These are phyloP conservation scores for Cercopithecus neglectus DNA, from an alignment of 2,797 vertebrate species.

Conservation along the genomic window DNA sequence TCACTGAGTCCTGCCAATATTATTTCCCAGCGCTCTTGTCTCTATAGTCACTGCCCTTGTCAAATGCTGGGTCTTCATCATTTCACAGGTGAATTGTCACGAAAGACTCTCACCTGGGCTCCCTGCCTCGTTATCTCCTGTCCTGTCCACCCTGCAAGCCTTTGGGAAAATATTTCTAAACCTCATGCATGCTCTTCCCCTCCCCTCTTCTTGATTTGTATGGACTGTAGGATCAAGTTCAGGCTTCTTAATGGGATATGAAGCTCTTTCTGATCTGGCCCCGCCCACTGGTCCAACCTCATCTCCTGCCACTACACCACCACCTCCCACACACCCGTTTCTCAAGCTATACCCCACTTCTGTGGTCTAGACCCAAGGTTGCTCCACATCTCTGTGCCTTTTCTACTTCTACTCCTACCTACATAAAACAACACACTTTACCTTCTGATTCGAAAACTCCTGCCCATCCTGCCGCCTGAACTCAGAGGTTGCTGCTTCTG, in stretches of 20 bases:
- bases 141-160: background rate
- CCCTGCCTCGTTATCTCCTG: background rate
- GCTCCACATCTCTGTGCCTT: background rate
- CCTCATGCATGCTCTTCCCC: background rate
- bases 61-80: background rate
- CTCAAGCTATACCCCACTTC: background rate
- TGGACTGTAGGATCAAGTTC: background rate
- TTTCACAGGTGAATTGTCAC: background rate
- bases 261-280: background rate
- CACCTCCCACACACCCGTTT: fast-evolving
- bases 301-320: fast-evolving
- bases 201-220: background rate
- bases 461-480: background rate
- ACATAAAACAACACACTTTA: background rate
- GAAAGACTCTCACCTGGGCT: background rate
- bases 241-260: background rate
- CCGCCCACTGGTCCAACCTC: background rate
- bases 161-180: background rate
- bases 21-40: background rate
- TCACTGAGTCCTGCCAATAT: background rate
- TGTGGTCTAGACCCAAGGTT: background rate
- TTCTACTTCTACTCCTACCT: background rate
- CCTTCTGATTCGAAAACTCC: background rate
- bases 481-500: background rate
- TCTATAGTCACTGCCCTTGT: too few relatives aligned